A percentile compares a stretch with the other conserved stretches of the same genome.
These are phyloP conservation scores for Nyctalus aviator DNA, from an alignment of 2,797 vertebrate genomes.

Conservation along the genomic window DNA sequence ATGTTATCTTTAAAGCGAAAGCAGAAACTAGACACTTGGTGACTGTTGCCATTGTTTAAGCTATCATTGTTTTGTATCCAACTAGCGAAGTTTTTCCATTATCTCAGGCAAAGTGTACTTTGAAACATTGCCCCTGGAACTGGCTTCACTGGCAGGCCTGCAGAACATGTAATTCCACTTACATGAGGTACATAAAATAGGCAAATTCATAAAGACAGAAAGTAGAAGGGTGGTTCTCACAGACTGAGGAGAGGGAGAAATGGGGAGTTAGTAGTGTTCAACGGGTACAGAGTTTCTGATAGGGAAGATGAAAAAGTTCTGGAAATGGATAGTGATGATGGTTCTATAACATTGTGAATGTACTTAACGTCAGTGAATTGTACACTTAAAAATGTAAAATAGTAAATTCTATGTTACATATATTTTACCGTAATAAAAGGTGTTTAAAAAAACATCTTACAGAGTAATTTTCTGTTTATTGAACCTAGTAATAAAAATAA, in stretches of 20 bases:
- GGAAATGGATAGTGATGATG: background rate
- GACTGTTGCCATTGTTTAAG: background rate
- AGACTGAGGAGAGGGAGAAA: background rate
- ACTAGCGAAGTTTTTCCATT: background rate
- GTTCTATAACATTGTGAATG: background rate
- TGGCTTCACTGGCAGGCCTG: background rate
- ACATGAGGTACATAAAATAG: background rate
- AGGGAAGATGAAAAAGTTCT: background rate
- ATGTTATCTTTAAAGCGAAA: background rate
- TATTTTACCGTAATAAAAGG: conserved; percentile 4
- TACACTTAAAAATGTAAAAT: background rate
- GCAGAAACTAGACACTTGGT: background rate
- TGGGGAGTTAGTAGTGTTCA: background rate
- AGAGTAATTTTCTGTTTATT: conserved; percentile 30
- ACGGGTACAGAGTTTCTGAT: background rate
- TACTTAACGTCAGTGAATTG: background rate
- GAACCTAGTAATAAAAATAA: conserved; percentile 4
- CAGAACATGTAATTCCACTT: background rate
- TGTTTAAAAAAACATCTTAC: background rate
- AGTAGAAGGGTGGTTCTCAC: background rate
- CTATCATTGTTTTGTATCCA: background rate
- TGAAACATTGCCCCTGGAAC: background rate
- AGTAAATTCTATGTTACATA: background rate
- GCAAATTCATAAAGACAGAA: background rate
- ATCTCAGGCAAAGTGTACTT: background rate